Conservation (phyloP, 1,140 invertebrate species). For the Diachasmimorpha longicaudata region DNA sequence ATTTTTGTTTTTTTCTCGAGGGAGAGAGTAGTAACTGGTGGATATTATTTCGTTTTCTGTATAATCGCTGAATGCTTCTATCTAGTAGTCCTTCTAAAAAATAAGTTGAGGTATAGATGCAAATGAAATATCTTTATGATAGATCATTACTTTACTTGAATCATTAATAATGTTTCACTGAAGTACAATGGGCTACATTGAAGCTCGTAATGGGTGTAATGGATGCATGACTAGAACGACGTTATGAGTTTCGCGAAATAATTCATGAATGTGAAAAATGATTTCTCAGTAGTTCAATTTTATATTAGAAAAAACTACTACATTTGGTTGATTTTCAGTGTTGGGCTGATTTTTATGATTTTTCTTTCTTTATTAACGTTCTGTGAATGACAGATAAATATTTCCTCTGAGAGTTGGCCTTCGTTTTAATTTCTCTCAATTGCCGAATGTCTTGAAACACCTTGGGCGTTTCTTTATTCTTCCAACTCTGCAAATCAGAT, state of each 20-base stretch:
- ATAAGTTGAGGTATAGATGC: neutral
- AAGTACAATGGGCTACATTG: neutral
- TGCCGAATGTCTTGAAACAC: neutral
- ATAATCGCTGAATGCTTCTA: neutral
- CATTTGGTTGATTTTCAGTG: neutral
- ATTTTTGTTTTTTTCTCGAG: neutral
- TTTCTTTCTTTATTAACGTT: neutral
- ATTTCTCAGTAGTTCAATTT: neutral
- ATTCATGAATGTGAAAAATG: neutral
- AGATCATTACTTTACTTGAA: neutral
- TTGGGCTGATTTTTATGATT: neutral
- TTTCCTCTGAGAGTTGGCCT: neutral
- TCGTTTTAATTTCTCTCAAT: neutral
- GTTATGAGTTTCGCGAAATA: neutral
- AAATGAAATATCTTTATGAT: neutral
- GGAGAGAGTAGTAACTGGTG: neutral
- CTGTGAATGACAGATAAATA: neutral
- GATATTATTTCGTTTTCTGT: constrained; percentile 1
- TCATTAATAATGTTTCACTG: neutral
- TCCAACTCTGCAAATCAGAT: neutral
- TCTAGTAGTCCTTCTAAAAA: neutral
- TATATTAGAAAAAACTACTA: neutral
- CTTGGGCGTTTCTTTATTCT: neutral
- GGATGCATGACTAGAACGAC: neutral
- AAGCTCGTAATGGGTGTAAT: neutral